phyloP scores from a whole-genome alignment of 2,113 vertebrate species.

The Paraplagusia blochii region DNA sequence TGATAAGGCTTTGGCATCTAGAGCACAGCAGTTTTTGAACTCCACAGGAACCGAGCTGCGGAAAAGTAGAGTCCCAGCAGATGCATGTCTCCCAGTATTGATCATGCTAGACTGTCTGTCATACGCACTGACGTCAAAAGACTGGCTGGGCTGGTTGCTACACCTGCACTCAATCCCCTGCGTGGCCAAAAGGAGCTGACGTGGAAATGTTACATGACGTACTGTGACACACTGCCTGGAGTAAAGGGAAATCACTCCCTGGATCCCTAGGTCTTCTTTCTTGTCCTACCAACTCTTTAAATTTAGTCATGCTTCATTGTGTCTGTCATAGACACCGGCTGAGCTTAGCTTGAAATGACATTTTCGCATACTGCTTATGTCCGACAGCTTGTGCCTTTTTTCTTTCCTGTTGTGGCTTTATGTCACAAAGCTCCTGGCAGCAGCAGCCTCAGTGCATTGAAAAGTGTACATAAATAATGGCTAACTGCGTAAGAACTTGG shows the following conservation, averaged over 20 bases:
- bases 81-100: conserved; percentile 48
- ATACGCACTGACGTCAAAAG: conserved; percentile 20
- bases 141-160: neutral
- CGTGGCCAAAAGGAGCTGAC: neutral
- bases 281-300: conserved; percentile 11
- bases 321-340: conserved; percentile 1
- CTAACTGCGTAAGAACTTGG: neutral
- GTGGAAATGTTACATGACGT: conserved; percentile 22
- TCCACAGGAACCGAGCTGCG: conserved; percentile 24
- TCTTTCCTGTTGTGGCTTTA: conserved; percentile 1
- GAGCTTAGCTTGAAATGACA: neutral
- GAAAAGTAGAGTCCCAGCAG: conserved; percentile 49
- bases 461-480: conserved; percentile 17
- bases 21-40: conserved; percentile 27
- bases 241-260: conserved; percentile 13
- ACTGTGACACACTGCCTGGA: neutral
- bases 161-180: neutral
- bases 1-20: conserved; percentile 35
- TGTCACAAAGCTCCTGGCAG: conserved; percentile 23
- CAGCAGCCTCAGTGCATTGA: conserved; percentile 2
- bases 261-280: conserved; percentile 6
- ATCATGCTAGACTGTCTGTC: conserved; percentile 42
- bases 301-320: conserved; percentile 2
- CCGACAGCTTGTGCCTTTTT: neutral
- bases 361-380: conserved; percentile 7